These are phyloP conservation scores for Liodrosophila aerea DNA, from an alignment of 2,888 invertebrate genomes.

Conservation along the genomic window DNA sequence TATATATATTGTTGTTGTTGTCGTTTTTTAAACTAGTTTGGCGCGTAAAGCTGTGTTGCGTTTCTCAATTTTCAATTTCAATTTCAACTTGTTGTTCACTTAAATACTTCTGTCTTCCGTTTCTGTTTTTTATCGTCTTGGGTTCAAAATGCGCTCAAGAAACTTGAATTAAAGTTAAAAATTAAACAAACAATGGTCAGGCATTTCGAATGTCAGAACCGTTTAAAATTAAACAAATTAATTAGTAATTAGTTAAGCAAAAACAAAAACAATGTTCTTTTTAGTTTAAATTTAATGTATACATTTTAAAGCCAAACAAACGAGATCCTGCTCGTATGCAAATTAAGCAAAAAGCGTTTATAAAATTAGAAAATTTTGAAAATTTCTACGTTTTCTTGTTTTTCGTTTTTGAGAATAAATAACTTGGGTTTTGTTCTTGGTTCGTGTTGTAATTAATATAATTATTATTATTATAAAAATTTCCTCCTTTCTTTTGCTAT, in stretches of 20 bases:
- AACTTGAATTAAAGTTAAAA: constrained; percentile 66
- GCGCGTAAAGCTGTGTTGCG: constrained; percentile 75
- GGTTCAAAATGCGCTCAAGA: constrained; percentile 64
- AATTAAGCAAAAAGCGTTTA: constrained; percentile 48
- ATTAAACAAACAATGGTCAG: constrained; percentile 69
- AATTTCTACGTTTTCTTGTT: constrained; percentile 30
- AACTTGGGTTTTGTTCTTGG: constrained; percentile 49
- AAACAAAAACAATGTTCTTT: constrained; percentile 42
- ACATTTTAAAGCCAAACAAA: constrained; percentile 78
- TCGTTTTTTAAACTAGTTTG: constrained; percentile 74
- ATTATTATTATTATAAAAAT: constrained; percentile 24
- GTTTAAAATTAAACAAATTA: constrained; percentile 46
- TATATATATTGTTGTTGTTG: constrained; percentile 43
- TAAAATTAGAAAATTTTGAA: constrained; percentile 52
- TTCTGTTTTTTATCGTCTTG: constrained; percentile 46
- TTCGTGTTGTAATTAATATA: constrained; percentile 45
- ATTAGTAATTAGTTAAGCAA: constrained; percentile 15
- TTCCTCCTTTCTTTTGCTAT: neutral
- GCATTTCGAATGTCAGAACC: constrained; percentile 63
- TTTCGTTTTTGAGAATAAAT: constrained; percentile 60
- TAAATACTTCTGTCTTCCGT: too few relatives aligned
- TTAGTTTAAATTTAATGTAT: constrained; percentile 50
- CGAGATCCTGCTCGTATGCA: constrained; percentile 81
- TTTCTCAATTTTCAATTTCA: constrained; percentile 45
- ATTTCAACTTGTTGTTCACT: constrained; percentile 60